Conservation (phyloP, 2,113 vertebrate species). For the Lates calcarifer region DNA sequence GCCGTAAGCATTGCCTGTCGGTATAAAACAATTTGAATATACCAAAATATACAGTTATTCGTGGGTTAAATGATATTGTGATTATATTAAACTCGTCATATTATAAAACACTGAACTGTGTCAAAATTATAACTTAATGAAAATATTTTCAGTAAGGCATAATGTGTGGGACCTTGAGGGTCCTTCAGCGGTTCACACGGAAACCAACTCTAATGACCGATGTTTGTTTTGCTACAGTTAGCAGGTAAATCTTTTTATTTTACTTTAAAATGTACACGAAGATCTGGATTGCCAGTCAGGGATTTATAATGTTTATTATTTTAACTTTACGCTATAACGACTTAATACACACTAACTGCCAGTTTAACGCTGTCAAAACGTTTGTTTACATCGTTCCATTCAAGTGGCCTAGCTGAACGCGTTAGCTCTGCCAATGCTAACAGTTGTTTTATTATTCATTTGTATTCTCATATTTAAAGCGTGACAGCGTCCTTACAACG, state of each 20-base stretch:
- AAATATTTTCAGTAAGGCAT: conserved; percentile 66
- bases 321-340: rapidly evolving
- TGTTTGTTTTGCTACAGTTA: conserved; percentile 80
- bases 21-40: neutral
- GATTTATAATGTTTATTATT: rapidly evolving
- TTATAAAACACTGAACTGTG: rapidly evolving
- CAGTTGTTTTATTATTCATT: neutral
- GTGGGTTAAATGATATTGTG: rapidly evolving
- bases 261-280: neutral
- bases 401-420: conserved; percentile 52
- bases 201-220: conserved; percentile 69
- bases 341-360: neutral
- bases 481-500: rapidly evolving
- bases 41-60: neutral
- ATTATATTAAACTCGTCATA: rapidly evolving
- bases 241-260: conserved; percentile 72
- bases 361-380: neutral
- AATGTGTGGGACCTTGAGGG: conserved; percentile 28
- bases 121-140: neutral
- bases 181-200: conserved; percentile 69
- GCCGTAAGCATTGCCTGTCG: neutral
- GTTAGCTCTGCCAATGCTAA: conserved; percentile 53
- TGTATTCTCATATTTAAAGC: neutral
- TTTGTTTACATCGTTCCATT: conserved; percentile 64
- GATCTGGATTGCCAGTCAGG: rapidly evolving